Percentiles rank a stretch among this genome's conserved stretches.
phyloP scores from a whole-genome alignment of 2,797 vertebrate species.

The Acanthopagrus latus region DNA sequence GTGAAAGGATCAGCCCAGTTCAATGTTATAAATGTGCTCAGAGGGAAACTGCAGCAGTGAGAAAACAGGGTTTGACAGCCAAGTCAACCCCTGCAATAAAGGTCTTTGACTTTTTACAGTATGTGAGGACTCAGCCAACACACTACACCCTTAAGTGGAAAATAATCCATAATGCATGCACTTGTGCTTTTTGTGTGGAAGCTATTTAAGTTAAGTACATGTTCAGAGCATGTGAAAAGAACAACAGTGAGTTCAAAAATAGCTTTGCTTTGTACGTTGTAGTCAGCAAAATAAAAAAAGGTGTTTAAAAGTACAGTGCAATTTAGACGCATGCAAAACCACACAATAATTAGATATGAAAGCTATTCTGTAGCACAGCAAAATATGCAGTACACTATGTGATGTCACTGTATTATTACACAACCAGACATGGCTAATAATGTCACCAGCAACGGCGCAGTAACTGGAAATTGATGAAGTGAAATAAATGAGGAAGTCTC shows the following conservation, averaged over 20 bases:
- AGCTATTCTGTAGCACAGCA: neutral
- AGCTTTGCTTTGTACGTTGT: neutral
- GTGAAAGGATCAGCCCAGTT: constrained; percentile 29
- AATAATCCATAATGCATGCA: constrained; percentile 50
- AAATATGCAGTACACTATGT: neutral
- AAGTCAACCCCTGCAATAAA: neutral
- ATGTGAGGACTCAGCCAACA: constrained; percentile 5
- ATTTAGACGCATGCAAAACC: neutral
- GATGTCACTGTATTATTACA: constrained; percentile 1
- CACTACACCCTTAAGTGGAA: constrained; percentile 6
- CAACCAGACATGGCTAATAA: constrained; percentile 9
- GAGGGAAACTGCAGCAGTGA: neutral
- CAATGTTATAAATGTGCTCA: constrained; percentile 13
- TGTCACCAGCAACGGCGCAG: neutral
- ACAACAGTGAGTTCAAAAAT: neutral
- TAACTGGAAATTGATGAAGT: constrained; percentile 5
- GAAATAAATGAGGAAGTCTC: constrained; percentile 15
- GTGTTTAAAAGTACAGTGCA: neutral
- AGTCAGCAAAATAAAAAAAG: neutral
- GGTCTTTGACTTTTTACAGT: neutral
- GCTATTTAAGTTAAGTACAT: constrained; percentile 14
- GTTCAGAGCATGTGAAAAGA: constrained; percentile 17
- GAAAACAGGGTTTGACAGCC: neutral
- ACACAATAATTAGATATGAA: neutral
- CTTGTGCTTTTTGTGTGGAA: neutral